Percentiles rank a stretch among this genome's conserved stretches.
Evolutionary conservation across 2,888 invertebrate species (phyloP).

Genomic region (Cordilura impudica): DNA sequence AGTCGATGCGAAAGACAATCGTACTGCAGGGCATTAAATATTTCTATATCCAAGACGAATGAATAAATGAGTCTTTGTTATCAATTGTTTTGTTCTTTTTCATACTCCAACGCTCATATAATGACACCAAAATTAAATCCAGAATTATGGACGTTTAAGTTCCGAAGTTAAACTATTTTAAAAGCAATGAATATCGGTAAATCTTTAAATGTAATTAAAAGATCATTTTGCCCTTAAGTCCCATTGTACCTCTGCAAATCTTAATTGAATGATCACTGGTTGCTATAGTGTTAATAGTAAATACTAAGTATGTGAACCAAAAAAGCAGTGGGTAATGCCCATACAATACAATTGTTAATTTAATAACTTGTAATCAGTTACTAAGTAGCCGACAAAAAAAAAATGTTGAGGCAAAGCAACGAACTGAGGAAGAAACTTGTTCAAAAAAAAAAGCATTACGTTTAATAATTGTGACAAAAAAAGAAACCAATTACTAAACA

Average conservation of each 20-base stretch:
- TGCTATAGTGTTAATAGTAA: background rate
- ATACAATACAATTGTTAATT: conserved; percentile 8
- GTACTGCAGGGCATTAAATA: too few species aligned
- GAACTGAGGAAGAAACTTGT: conserved; percentile 21
- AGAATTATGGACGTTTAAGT: too few species aligned
- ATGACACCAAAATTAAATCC: too few species aligned
- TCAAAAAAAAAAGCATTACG: conserved; percentile 10
- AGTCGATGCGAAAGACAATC: too few species aligned
- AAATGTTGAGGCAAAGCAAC: background rate
- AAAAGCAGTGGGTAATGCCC: background rate
- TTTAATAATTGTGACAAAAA: conserved; percentile 19
- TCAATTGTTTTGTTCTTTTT: too few species aligned
- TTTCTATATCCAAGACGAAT: too few species aligned
- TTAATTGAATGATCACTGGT: conserved; percentile 2
- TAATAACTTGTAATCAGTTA: conserved; percentile 33
- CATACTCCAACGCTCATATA: too few species aligned
- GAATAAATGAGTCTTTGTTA: too few species aligned
- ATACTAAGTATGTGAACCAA: background rate
- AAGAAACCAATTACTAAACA: conserved; percentile 1
- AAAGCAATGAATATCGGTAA: too few species aligned
- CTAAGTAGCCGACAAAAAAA: conserved; percentile 22
- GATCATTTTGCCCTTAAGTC: background rate
- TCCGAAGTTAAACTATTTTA: too few species aligned
- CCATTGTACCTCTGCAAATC: background rate
- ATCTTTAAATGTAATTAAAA: too few species aligned